Evolutionary conservation across 2,797 vertebrate species (phyloP).

Genomic region (Sarcophilus harrisii): DNA sequence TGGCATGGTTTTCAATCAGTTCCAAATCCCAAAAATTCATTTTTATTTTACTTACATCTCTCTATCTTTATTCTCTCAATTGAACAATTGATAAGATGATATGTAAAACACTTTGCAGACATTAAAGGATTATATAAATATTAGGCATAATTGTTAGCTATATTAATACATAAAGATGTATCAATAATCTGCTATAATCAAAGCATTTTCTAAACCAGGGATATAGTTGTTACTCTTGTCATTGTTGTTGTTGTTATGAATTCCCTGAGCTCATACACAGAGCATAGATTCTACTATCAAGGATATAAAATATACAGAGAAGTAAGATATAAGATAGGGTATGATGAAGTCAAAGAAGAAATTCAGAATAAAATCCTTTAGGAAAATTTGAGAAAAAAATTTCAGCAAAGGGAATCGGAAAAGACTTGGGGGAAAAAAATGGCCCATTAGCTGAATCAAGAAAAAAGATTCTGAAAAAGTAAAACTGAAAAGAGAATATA

Average conservation of each 20-base stretch:
- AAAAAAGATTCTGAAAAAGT: background rate
- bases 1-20: background rate
- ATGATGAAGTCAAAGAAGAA: background rate
- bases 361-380: background rate
- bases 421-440: background rate
- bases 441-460: background rate
- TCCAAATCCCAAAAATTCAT: background rate
- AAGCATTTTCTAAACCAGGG: background rate
- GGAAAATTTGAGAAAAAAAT: background rate
- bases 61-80: background rate
- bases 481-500: background rate
- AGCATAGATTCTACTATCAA: background rate
- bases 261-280: background rate
- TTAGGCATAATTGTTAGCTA: background rate
- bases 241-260: background rate
- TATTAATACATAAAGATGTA: background rate
- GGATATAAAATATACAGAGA: background rate
- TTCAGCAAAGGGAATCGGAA: background rate
- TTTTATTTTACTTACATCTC: background rate
- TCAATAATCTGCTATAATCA: background rate
- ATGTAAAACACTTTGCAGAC: background rate
- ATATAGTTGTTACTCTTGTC: background rate
- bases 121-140: background rate
- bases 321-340: background rate
- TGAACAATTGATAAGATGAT: background rate